phyloP scores from a whole-genome alignment of 1,140 invertebrate species.

The Drosophila nebulosa region DNA sequence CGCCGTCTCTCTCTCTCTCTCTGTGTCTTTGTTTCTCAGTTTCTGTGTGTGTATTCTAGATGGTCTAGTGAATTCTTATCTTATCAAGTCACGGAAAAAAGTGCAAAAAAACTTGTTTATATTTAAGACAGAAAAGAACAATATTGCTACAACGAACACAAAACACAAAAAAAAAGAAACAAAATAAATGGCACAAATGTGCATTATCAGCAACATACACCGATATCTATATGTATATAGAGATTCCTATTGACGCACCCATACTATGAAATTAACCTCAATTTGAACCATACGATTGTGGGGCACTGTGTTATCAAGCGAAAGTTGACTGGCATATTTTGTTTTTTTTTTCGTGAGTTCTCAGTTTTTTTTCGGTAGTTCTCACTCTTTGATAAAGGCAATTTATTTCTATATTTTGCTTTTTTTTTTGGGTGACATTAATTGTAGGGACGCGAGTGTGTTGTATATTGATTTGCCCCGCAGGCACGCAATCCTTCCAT shows the following conservation, averaged over 20 bases:
- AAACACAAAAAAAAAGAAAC: too few species aligned
- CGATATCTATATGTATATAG: constrained; percentile 25
- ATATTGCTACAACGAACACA: constrained; percentile 43
- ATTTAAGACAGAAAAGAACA: constrained; percentile 34
- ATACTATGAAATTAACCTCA: constrained; percentile 60
- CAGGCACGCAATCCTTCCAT: constrained; percentile 45
- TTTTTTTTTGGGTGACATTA: neutral
- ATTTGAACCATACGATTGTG: constrained; percentile 74
- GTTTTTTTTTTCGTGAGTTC: neutral
- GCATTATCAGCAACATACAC: constrained; percentile 63
- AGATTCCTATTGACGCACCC: constrained; percentile 16
- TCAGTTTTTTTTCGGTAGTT: neutral
- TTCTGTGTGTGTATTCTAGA: neutral
- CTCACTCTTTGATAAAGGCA: constrained; percentile 29
- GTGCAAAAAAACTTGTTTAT: constrained; percentile 40
- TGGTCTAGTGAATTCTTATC: constrained; percentile 29
- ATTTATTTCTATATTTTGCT: too few species aligned
- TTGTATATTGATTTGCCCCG: constrained; percentile 28
- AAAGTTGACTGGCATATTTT: constrained; percentile 56
- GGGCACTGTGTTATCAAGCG: constrained; percentile 72
- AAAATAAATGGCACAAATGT: constrained; percentile 78
- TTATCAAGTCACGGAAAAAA: constrained; percentile 33
- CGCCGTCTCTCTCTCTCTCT: neutral
- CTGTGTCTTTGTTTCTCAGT: neutral
- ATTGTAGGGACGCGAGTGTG: neutral